Evolutionary conservation across 2,888 invertebrate genomes (phyloP), one percentile per base, ranked within the genome.

Genomic region (Bombyx huttoni): DNA sequence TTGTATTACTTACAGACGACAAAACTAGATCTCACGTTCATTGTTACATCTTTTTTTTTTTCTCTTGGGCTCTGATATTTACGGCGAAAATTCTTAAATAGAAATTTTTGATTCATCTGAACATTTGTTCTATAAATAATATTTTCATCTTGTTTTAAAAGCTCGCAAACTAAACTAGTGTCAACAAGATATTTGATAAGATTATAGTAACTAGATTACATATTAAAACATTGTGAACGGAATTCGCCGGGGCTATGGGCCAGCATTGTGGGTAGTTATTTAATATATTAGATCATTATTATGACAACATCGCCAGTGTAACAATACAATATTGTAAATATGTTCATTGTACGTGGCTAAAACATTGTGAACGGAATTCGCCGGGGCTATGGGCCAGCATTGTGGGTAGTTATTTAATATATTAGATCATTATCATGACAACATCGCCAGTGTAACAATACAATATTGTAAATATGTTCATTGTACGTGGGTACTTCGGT

Each of bases 331-430:
- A 61, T 65, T 58, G 67, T 67, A 67, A 67, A 67, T 65, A 63
- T 66, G 67, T 66, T 68, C 65, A 68, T 63, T n/a, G n/a, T n/a
- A n/a, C n/a, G n/a, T n/a, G n/a, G n/a, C n/a, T 53, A 50, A 33
- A 49, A 52, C 50, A 56, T 54, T 58, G 46, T 53, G 13, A 51
- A 53, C 48, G 13, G 14, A 13, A 33, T 54, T 48, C 53, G 54
- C 55, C 49, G 58, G 60, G 49, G 58, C 54, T 56, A 53, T 53
- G 49, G 59, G 56, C 61, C 53, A 58, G 55, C 60, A 62, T 61
- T 65, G 77, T 75, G 75, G 76, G 67, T 72, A 78, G 79, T 75
- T 82, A 80, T 81, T 81, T 78, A 77, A 75, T 73, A n/a, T n/a
- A 63, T 62, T 63, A 65, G 70, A 81, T 83, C 78, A 76, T 83